Conservation (phyloP, 2,797 vertebrate species). For the Malacoraja senta region DNA sequence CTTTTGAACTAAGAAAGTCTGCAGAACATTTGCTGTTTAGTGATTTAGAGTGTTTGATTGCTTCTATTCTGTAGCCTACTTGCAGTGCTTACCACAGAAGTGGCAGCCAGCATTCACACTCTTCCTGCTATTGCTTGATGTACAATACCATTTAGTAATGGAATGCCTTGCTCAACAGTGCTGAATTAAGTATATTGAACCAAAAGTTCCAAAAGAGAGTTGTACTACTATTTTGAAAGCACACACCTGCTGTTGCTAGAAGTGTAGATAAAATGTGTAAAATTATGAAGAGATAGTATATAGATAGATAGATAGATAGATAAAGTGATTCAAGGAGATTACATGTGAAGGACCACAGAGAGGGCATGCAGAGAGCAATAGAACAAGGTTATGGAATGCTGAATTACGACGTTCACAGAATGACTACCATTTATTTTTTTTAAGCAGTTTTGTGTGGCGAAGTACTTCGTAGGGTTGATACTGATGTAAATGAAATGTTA, state of each 20-base stretch:
- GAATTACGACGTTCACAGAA: neutral
- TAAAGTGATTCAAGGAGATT: no score
- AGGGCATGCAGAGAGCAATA: no score
- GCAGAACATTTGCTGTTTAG: neutral
- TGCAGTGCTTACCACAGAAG: neutral
- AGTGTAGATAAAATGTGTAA: no score
- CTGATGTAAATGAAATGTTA: neutral
- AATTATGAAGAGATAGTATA: no score
- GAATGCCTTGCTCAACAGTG: no score
- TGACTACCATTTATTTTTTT: neutral
- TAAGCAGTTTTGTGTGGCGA: neutral
- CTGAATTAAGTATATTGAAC: no score
- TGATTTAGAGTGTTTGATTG: neutral
- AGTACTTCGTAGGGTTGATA: neutral
- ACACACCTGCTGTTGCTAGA: no score
- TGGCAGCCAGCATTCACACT: neutral
- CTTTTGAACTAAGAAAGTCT: neutral
- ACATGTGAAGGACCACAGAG: no score
- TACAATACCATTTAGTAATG: neutral
- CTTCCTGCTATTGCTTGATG: neutral
- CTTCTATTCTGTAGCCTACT: neutral
- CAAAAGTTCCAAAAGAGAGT: no score
- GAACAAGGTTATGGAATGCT: neutral
- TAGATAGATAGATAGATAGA: no score
- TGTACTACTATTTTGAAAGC: no score